phyloP scores from a whole-genome alignment of 2,113 vertebrate species.

The Phyllopteryx taeniolatus region DNA sequence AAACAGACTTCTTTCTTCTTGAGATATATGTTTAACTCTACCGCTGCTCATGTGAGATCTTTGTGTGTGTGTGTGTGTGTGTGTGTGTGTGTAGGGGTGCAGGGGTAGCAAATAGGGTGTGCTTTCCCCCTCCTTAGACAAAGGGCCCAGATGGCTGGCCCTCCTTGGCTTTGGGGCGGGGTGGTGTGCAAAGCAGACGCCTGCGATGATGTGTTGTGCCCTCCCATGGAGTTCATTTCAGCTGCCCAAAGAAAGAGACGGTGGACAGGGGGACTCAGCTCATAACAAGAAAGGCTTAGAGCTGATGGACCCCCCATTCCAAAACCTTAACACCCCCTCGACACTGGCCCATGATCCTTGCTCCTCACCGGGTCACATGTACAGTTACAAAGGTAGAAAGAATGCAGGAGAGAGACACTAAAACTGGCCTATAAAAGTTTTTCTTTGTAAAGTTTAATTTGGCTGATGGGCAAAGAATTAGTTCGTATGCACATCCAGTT shows the following conservation, averaged over 20 bases:
- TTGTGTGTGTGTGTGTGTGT: conserved; percentile 16
- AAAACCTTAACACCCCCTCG: conserved; percentile 38
- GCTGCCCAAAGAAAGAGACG: conserved; percentile 51
- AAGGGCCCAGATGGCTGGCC: conserved; percentile 72
- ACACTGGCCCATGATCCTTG: conserved; percentile 53
- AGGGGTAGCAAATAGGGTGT: conserved; percentile 28
- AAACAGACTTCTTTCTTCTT: conserved; percentile 16
- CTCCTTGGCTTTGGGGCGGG: conserved; percentile 59
- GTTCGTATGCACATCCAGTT: too few species aligned
- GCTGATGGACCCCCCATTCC: conserved; percentile 20
- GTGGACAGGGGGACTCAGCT: conserved; percentile 46
- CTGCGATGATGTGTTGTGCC: conserved; percentile 53
- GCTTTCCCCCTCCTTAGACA: conserved; percentile 57
- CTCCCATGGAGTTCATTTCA: conserved; percentile 70
- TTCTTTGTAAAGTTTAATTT: background rate
- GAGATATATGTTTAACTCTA: conserved; percentile 29
- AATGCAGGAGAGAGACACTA: conserved; percentile 30
- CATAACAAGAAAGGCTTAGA: conserved; percentile 64
- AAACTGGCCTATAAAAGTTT: background rate
- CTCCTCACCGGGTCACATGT: conserved; percentile 48
- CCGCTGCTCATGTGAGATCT: conserved; percentile 1
- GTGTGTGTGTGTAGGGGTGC: conserved; percentile 32
- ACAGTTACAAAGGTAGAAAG: conserved; percentile 48
- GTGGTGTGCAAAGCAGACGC: conserved; percentile 56
- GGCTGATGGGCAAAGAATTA: background rate